A percentile compares a stretch with the other conserved stretches of the same genome.
Evolutionary conservation across 2,113 vertebrate genomes (phyloP).

Genomic region (human (Homo sapiens)): GRCh38 chr5:106063501-106064000

Average conservation of each 20-base stretch:
- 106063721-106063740: background rate
- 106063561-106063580: background rate
- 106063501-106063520: background rate
- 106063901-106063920: no score
- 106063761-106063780: background rate
- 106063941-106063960: background rate
- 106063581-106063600: background rate
- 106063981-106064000: background rate
- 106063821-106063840: no score
- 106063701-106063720: background rate
- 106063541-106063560: background rate
- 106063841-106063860: no score
- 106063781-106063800: background rate
- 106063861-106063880: no score
- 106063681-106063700: background rate
- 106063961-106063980: background rate
- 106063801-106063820: no score
- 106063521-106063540: background rate
- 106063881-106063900: no score
- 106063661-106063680: background rate
- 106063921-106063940: no score
- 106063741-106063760: background rate
- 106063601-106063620: background rate
- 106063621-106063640: background rate
- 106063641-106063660: background rate